phyloP scores from a whole-genome alignment of 2,797 vertebrate species.

The Notamacropus eugenii region DNA sequence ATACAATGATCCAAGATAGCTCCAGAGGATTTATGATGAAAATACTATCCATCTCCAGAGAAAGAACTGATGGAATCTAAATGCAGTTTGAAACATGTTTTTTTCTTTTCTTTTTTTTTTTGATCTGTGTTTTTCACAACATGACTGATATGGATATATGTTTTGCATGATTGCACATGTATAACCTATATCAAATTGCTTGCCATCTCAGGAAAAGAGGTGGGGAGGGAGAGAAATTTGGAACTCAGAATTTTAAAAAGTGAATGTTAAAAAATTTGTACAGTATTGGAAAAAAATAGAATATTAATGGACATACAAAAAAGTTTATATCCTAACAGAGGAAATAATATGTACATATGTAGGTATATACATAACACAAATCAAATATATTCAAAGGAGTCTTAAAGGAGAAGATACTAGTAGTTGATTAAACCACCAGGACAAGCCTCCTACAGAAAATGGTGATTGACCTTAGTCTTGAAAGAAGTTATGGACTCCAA shows the following conservation, averaged over 20 bases:
- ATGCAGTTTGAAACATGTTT: neutral
- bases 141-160: neutral
- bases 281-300: neutral
- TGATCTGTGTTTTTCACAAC: neutral
- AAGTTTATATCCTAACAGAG: neutral
- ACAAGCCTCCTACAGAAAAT: neutral
- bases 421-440: neutral
- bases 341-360: neutral
- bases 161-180: neutral
- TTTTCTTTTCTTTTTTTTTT: neutral
- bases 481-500: neutral
- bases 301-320: neutral
- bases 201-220: neutral
- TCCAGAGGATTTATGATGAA: neutral
- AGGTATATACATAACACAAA: neutral
- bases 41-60: neutral
- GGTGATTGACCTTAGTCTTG: neutral
- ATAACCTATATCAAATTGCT: neutral
- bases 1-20: neutral
- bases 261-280: neutral
- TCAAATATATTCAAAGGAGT: neutral
- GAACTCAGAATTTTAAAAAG: neutral
- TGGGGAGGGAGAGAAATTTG: neutral
- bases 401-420: neutral
- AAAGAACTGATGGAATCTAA: neutral